Evolutionary conservation across 2,797 vertebrate species (phyloP).

Genomic region (Lagodon rhomboides): DNA sequence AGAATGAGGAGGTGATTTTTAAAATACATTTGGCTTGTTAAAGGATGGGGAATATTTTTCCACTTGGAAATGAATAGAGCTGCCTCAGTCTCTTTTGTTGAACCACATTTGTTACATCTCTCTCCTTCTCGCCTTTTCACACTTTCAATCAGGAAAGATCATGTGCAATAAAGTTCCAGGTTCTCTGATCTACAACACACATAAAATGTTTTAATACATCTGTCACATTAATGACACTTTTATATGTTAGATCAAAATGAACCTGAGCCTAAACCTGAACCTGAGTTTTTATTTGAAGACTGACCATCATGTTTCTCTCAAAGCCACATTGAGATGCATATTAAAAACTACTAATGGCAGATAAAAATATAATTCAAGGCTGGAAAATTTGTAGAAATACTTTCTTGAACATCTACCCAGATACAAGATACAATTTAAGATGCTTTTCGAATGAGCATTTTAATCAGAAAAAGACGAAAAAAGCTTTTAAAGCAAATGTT

Average conservation of each 20-base stretch:
- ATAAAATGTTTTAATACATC: conserved; percentile 29
- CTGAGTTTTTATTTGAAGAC: neutral
- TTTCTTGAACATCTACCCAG: no score
- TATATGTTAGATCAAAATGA: neutral
- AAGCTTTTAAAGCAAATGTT: no score
- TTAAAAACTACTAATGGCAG: neutral
- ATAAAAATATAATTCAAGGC: neutral
- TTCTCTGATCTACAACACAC: conserved; percentile 43
- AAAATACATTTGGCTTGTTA: conserved; percentile 65
- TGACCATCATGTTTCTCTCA: neutral
- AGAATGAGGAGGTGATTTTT: conserved; percentile 62
- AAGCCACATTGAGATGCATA: neutral
- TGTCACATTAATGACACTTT: conserved; percentile 27
- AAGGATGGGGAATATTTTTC: conserved; percentile 48
- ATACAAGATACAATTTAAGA: no score
- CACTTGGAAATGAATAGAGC: conserved; percentile 48
- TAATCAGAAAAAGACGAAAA: no score
- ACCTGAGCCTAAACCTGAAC: neutral
- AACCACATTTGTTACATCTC: conserved; percentile 41
- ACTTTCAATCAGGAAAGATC: conserved; percentile 33
- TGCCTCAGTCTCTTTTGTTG: conserved; percentile 54
- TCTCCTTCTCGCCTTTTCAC: conserved; percentile 16
- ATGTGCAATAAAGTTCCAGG: conserved; percentile 54
- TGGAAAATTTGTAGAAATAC: no score
- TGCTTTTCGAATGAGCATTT: no score